Conservation (phyloP, 2,113 vertebrate genomes). For the Rynchops niger region DNA sequence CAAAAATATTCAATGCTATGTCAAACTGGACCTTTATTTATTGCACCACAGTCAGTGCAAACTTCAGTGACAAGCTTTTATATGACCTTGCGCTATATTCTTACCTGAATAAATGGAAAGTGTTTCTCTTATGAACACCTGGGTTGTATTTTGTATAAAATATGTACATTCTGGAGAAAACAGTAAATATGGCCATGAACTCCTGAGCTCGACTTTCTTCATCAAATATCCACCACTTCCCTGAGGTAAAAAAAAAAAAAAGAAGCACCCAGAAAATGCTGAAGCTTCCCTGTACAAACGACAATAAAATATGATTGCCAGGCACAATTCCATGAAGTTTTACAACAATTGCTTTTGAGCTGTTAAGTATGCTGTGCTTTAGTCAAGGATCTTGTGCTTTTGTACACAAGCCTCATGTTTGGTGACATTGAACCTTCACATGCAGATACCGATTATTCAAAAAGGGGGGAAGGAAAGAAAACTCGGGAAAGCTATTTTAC, state of each 20-base stretch:
- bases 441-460: conserved; percentile 63
- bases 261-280: conserved; percentile 27
- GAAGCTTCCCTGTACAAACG: conserved; percentile 53
- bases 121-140: conserved; percentile 53
- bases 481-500: conserved; percentile 56
- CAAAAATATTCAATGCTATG: neutral
- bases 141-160: conserved; percentile 53
- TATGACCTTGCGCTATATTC: conserved; percentile 57
- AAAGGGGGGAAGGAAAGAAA: conserved; percentile 27
- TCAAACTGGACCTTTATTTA: conserved; percentile 1
- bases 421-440: conserved; percentile 70
- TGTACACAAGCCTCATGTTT: conserved; percentile 65
- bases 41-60: neutral
- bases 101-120: conserved; percentile 51
- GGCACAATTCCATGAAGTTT: conserved; percentile 67
- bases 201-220: conserved; percentile 45
- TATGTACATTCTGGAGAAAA: conserved; percentile 53
- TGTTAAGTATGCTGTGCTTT: conserved; percentile 67
- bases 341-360: conserved; percentile 73
- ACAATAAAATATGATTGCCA: conserved; percentile 69
- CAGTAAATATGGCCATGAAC: conserved; percentile 69
- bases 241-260: conserved; percentile 1
- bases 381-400: conserved; percentile 75
- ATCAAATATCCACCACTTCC: conserved; percentile 48
- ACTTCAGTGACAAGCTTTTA: conserved; percentile 33